Evolutionary conservation across 2,797 vertebrate genomes (phyloP), one percentile per base, ranked within the genome.

Genomic region (Dicrostonyx torquatus): DNA sequence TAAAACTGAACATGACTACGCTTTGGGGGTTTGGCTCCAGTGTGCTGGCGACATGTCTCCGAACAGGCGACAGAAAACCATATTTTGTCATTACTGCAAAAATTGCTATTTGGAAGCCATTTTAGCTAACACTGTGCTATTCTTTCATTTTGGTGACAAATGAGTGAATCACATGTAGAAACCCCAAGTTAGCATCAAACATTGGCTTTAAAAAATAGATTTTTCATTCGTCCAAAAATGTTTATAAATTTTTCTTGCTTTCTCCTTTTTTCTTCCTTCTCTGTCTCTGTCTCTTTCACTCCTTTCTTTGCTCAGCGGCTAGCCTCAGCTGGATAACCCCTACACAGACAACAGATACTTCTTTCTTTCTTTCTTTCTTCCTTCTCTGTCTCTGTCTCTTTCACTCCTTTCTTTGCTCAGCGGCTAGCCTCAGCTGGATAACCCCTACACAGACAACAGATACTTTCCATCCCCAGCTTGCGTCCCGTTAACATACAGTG

Each of bases 71-170:
- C 88, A 92, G 93, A 95, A 86, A 97, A 60, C 40, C 66, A n/a
- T 89, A 62, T 90, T 96, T 96, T 96, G 89, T 80, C 83, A 94
- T 90, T 79, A 93, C n/a, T 96, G 83, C 82, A 95, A 80, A 95
- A 93, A 80, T 4, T 96, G 91, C 72, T 92, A 58, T 94, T 90
- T 95, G 85, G 80, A 89, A 97, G 66, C 26, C 68, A 73, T 93
- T 96, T 90, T 58, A 12, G 85, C 77, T 75, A 96, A 91, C 84
- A 58, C 82, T 85, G 75, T 95, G 68, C 85, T 4, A 0, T 84
- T 95, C 60, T n/a, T 90, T 90, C 82, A 89, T 96, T 96, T 96
- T 76, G 77, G 78, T 93, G 94, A 96, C 86, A 92, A 60, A 97
- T 89, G 72, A 89, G 94, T 68, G 6, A 80, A 89, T 82, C 92